These are phyloP conservation scores for Polyploca ridens DNA, from an alignment of 2,888 invertebrate species.

Conservation along the genomic window DNA sequence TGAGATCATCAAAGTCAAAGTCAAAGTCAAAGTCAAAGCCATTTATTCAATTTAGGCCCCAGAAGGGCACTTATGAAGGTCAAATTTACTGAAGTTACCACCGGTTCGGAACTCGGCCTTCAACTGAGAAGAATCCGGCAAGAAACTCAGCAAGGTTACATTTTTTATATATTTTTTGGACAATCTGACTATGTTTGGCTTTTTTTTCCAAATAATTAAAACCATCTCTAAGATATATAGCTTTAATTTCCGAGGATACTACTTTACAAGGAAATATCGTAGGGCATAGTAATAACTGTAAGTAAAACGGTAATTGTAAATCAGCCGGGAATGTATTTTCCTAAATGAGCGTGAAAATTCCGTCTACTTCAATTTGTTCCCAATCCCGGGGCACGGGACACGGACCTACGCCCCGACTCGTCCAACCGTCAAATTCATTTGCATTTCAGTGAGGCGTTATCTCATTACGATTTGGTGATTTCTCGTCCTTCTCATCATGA, in stretches of 20 bases:
- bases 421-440: constrained; percentile 68
- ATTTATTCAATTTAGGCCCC: too few relatives aligned
- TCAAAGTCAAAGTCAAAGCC: too few relatives aligned
- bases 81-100: too few relatives aligned
- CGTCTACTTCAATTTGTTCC: constrained; percentile 63
- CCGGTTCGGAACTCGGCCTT: too few relatives aligned
- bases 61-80: too few relatives aligned
- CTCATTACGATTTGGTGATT: constrained; percentile 69
- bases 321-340: constrained; percentile 52
- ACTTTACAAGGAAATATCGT: constrained; percentile 22
- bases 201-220: too few relatives aligned
- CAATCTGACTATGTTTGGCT: too few relatives aligned
- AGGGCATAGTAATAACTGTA: constrained; percentile 29
- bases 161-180: too few relatives aligned
- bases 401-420: constrained; percentile 37
- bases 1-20: too few relatives aligned
- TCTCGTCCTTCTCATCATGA: constrained; percentile 40
- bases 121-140: too few relatives aligned
- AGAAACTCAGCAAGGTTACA: too few relatives aligned
- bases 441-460: constrained; percentile 69
- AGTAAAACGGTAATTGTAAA: constrained; percentile 46
- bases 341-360: constrained; percentile 62
- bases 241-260: constrained; percentile 26
- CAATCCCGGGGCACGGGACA: constrained; percentile 42
- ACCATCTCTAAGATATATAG: constrained; percentile 17